Percentiles rank a stretch among this genome's conserved stretches.
These are phyloP conservation scores for Saccopteryx bilineata DNA, from an alignment of 2,113 vertebrate genomes.

Conservation along the genomic window DNA sequence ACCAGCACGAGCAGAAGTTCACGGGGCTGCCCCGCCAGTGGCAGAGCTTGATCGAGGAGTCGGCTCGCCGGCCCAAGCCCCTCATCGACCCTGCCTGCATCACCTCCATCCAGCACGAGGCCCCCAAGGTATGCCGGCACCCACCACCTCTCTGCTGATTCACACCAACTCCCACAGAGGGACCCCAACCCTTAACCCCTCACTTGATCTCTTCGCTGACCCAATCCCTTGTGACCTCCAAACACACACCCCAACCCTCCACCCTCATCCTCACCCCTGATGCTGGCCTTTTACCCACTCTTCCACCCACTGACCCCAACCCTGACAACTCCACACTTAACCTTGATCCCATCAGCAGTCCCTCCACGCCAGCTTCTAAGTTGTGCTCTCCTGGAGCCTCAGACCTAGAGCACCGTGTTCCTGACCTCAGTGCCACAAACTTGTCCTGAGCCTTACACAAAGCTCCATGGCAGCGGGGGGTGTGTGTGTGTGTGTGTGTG, in stretches of 20 bases:
- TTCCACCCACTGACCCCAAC: too few relatives aligned
- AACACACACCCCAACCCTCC: neutral
- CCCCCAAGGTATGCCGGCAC: slow-evolving; percentile 90
- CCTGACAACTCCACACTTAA: neutral
- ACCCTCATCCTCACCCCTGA: neutral
- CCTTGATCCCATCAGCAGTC: neutral
- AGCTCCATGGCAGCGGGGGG: rapidly evolving
- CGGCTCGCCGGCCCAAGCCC: slow-evolving; percentile 94
- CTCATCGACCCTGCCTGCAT: slow-evolving; percentile 94
- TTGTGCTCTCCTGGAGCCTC: neutral
- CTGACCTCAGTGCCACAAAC: neutral
- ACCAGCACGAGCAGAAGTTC: slow-evolving; percentile 96
- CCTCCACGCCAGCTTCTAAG: neutral
- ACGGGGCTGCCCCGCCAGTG: slow-evolving; percentile 96
- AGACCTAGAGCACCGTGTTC: neutral
- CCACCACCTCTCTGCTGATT: neutral
- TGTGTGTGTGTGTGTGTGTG: too few relatives aligned
- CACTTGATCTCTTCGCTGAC: neutral
- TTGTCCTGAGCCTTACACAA: neutral
- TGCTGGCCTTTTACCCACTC: neutral
- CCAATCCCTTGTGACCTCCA: neutral
- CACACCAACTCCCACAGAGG: rapidly evolving
- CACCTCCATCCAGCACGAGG: slow-evolving; percentile 91
- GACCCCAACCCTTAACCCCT: neutral
- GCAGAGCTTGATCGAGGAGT: slow-evolving; percentile 98